Percentiles rank a stretch among this genome's conserved stretches.
Evolutionary conservation across 2,113 vertebrate genomes (phyloP).

Genomic region (Terrapene triunguis): DNA sequence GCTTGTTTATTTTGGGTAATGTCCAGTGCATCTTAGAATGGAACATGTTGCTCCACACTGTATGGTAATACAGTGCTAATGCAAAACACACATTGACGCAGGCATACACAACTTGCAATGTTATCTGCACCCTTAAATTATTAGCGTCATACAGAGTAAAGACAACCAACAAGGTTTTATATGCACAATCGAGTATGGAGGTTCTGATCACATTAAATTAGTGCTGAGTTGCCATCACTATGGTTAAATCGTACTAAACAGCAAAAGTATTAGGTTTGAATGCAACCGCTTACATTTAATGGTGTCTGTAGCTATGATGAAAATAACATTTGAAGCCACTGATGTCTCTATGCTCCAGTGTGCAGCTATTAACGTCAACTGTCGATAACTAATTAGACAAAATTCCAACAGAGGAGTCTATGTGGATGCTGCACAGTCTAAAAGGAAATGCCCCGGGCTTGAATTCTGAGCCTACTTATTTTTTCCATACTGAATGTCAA

Average conservation of each 20-base stretch:
- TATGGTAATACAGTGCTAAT: fast-evolving
- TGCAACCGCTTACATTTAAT: conserved; percentile 39
- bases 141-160: not conserved
- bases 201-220: not conserved
- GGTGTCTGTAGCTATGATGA: conserved; percentile 30
- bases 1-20: not conserved
- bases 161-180: fast-evolving
- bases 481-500: conserved; percentile 62
- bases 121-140: not conserved
- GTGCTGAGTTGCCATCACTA: not conserved
- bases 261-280: not conserved
- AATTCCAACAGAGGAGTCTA: not conserved
- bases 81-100: not conserved
- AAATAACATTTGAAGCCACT: conserved; percentile 16
- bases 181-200: not conserved
- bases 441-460: conserved; percentile 19
- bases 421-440: conserved; percentile 39
- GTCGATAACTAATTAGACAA: conserved; percentile 66
- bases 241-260: not conserved
- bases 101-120: not conserved
- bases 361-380: conserved; percentile 40
- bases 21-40: not conserved
- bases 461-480: conserved; percentile 1
- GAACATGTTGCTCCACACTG: fast-evolving
- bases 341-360: not conserved